These are phyloP conservation scores for Amazonetta brasiliensis DNA, from an alignment of 2,797 vertebrate species.

Conservation along the genomic window DNA sequence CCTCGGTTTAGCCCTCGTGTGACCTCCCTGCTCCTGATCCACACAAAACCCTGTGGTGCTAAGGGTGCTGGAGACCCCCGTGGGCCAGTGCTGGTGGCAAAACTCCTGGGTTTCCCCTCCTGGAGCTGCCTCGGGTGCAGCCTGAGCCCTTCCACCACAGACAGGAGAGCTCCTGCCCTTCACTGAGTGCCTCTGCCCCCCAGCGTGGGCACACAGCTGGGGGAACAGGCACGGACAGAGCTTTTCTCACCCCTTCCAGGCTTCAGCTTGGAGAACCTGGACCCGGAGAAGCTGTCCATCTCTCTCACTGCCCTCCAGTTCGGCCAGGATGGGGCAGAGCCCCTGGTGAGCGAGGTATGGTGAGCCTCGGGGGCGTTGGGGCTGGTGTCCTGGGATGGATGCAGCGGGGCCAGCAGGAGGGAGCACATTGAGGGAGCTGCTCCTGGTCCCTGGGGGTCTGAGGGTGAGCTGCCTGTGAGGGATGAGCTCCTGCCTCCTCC, in stretches of 20 bases:
- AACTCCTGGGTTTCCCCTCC: neutral
- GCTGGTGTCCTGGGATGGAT: too few relatives aligned
- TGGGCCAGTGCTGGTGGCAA: neutral
- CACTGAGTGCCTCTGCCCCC: too few relatives aligned
- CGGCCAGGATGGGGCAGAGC: neutral
- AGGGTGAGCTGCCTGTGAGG: neutral
- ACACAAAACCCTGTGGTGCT: accelerated
- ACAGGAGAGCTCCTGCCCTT: neutral
- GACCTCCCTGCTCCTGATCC: neutral
- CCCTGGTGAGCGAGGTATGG: neutral
- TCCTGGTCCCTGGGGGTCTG: neutral
- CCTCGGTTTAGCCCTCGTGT: accelerated
- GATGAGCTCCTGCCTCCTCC: too few relatives aligned
- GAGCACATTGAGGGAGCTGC: too few relatives aligned
- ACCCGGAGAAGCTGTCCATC: slow-evolving; percentile 37
- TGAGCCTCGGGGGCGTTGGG: neutral
- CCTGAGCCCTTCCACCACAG: neutral
- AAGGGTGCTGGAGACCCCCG: neutral
- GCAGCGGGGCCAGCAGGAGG: neutral
- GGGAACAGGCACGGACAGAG: neutral
- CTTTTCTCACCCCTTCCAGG: neutral
- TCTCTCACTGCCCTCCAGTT: neutral
- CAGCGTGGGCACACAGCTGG: too few relatives aligned
- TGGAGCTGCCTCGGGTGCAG: neutral
- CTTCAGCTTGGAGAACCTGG: slow-evolving; percentile 51